Percentiles rank a stretch among this genome's conserved stretches.
Evolutionary conservation across 2,113 vertebrate species (phyloP).

Genomic region (Leptobrachium ailaonicum): DNA sequence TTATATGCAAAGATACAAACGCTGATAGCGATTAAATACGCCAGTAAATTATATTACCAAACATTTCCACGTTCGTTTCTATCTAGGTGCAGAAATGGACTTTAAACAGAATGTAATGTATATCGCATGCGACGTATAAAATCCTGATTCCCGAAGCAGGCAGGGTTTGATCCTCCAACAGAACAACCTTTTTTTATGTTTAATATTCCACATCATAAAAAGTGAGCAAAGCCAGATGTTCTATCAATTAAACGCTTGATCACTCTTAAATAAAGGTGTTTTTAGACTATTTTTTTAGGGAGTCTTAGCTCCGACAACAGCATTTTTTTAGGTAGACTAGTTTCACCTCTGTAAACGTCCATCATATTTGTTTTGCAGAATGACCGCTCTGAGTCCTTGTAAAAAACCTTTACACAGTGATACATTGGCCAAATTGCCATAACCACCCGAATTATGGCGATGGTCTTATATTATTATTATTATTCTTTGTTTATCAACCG

Average conservation of each 20-base stretch:
- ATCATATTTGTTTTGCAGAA: too few relatives aligned
- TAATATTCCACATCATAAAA: neutral
- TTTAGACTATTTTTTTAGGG: neutral
- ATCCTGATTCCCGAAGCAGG: neutral
- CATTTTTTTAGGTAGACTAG: too few relatives aligned
- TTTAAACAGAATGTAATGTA: conserved; percentile 5
- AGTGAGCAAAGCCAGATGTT: neutral
- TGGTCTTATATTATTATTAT: too few relatives aligned
- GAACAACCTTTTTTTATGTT: neutral
- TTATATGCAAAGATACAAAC: conserved; percentile 2
- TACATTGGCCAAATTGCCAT: too few relatives aligned
- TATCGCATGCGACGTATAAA: neutral
- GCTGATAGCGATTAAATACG: conserved; percentile 14
- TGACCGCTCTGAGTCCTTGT: too few relatives aligned
- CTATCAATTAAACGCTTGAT: neutral
- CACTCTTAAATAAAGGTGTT: neutral
- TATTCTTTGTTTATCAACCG: too few relatives aligned
- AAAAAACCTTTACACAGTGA: too few relatives aligned
- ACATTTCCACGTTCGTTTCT: conserved; percentile 15
- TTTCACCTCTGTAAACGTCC: too few relatives aligned
- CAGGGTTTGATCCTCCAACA: neutral
- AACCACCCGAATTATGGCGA: too few relatives aligned
- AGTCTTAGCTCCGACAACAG: too few relatives aligned
- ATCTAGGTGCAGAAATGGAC: conserved; percentile 2
- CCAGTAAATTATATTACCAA: conserved; percentile 23